Conservation (phyloP, 2,797 vertebrate genomes). For the Falco columbarius region DNA sequence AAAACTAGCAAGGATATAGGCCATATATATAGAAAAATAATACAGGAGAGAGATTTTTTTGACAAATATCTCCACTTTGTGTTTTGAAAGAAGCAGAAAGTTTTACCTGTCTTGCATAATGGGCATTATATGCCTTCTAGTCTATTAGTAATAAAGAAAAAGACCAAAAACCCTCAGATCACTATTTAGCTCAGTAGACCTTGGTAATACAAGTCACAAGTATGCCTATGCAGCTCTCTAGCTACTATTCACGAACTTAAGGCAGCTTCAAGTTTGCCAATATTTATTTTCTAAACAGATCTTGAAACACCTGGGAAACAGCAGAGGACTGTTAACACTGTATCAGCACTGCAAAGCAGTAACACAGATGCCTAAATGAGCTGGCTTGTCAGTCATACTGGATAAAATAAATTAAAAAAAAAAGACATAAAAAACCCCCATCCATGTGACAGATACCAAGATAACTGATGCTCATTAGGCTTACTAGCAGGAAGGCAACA, state of each 20-base stretch:
- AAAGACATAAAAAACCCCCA: neutral
- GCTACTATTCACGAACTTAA: neutral
- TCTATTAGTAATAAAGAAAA: neutral
- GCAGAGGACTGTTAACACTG: neutral
- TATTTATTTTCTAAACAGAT: neutral
- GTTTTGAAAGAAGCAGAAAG: neutral
- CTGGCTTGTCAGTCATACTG: neutral
- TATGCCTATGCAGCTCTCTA: neutral
- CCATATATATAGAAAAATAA: neutral
- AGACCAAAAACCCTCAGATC: neutral
- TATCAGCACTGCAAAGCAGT: neutral
- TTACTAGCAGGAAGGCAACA: neutral
- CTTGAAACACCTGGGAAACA: neutral
- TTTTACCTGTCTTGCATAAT: neutral
- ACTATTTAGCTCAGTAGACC: neutral
- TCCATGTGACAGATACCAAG: neutral
- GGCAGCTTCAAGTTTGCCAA: neutral
- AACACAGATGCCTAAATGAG: neutral
- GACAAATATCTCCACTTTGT: neutral
- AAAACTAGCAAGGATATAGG: neutral
- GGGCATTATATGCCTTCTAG: neutral
- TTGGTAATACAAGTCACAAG: neutral
- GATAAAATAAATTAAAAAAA: neutral
- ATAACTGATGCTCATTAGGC: neutral
- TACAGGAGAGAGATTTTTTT: rapidly evolving